Percentiles rank a stretch among this genome's conserved stretches.
These are phyloP conservation scores for Psilopogon haemacephalus DNA, from an alignment of 2,113 vertebrate genomes.

Conservation along the genomic window DNA sequence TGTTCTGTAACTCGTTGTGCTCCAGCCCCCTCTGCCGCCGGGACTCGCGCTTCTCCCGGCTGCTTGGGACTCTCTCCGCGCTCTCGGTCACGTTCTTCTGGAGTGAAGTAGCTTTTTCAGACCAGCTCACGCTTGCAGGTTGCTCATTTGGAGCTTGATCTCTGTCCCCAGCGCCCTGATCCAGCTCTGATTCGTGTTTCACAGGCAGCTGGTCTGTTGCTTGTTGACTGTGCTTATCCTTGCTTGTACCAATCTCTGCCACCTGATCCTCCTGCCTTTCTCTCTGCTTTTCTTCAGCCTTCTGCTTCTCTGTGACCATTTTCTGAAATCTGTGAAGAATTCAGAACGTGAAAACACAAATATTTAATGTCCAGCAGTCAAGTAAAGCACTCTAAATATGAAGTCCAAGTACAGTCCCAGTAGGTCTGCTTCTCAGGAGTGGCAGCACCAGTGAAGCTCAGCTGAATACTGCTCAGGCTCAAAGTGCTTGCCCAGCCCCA, in stretches of 20 bases:
- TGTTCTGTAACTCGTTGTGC: constrained; percentile 88
- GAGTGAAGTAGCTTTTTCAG: background rate
- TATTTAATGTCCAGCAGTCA: background rate
- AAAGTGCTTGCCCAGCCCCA: background rate
- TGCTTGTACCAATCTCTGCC: background rate
- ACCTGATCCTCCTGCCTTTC: constrained; percentile 52
- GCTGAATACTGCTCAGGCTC: background rate
- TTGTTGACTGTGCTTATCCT: background rate
- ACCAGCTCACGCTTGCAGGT: background rate
- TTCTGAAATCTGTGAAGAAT: constrained; percentile 61
- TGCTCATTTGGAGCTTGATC: background rate
- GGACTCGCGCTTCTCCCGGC: constrained; percentile 88
- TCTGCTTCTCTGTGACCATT: constrained; percentile 70
- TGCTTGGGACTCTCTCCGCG: constrained; percentile 65
- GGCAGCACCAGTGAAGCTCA: background rate
- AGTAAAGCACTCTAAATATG: background rate
- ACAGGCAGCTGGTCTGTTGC: background rate
- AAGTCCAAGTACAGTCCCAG: background rate
- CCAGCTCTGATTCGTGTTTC: background rate
- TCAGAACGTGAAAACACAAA: background rate
- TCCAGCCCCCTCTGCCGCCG: constrained; percentile 90
- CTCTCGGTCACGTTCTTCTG: background rate
- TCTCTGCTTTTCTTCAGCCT: constrained; percentile 65
- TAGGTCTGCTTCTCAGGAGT: background rate
- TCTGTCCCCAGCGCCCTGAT: background rate